Conservation (phyloP, 2,113 vertebrate genomes). For the Prionailurus bengalensis region DNA sequence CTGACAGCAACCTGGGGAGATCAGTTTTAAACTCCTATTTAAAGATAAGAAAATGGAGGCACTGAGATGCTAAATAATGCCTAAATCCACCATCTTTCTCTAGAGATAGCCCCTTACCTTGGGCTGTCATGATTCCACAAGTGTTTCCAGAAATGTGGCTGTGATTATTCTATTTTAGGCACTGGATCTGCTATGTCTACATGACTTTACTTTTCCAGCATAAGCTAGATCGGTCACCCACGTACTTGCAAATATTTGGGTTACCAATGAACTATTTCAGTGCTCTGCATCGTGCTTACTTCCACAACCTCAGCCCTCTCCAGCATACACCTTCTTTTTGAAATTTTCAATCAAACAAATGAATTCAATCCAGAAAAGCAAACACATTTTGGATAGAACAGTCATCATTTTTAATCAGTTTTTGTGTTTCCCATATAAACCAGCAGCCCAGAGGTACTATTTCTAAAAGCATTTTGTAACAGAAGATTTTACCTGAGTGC, state of each 20-base stretch:
- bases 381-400: conserved; percentile 65
- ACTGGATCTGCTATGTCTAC: not conserved
- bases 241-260: not conserved
- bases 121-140: not conserved
- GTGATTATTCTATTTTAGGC: not conserved
- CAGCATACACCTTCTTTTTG: not conserved
- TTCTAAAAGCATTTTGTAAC: conserved; percentile 73
- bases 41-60: not conserved
- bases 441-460: conserved; percentile 76
- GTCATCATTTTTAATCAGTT: conserved; percentile 71
- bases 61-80: not conserved
- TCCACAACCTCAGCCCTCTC: not conserved
- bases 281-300: not conserved
- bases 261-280: not conserved
- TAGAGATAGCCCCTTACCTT: not conserved
- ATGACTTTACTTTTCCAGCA: not conserved
- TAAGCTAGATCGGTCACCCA: not conserved
- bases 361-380: conserved; percentile 68
- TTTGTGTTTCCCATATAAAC: conserved; percentile 60
- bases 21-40: not conserved
- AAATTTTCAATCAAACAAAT: conserved; percentile 77
- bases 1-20: not conserved
- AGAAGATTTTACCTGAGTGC: conserved; percentile 69
- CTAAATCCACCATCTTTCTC: not conserved
- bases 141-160: not conserved